Base-by-base conservation (phyloP, 37 sponge, comb jelly and placozoan species). In the Lycopodina hypogea region DNA sequence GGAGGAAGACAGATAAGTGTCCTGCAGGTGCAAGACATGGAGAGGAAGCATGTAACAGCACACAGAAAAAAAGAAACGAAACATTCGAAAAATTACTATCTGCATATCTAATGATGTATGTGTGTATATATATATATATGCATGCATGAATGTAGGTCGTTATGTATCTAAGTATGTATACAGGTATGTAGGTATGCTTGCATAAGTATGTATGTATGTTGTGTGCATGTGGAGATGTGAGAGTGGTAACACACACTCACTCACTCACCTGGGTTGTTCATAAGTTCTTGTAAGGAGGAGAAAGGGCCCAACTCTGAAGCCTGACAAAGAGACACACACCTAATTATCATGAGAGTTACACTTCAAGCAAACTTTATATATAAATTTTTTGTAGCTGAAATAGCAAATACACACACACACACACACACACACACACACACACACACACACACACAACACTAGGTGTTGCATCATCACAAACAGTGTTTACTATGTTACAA, bases 1-100 rank as follows among this genome's bases (percentile, higher is more conserved):
- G 72, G 32, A 90, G 77, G 59, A 90, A 90, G 32, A 81, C 86
- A 1, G 90, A 55, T 66, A 85, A 72, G 73, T 90, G 90, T 19
- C 86, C 90, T 81, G 52, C 19, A 83, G 50, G 55, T 21, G 21
- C 33, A 38, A 41, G 8, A 45, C 48, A 45, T 45, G 9, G 48
- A 9, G 48, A 12, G 48, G 9, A 9, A 4, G 9, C 48, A 45
- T 45, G 48, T 9, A 45, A 45, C 9, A 45, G 9, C 48, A 45
- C 9, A 45, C 48, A 9, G n/a, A n/a, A n/a, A n/a, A n/a, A n/a
- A n/a, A n/a, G n/a, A n/a, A n/a, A n/a, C n/a, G n/a, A n/a, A n/a
- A n/a, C n/a, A n/a, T n/a, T n/a, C n/a, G n/a, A n/a, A n/a, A n/a
- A n/a, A n/a, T n/a, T n/a, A n/a, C n/a, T n/a, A n/a, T n/a, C n/a